A percentile compares a stretch with the other conserved stretches of the same genome.
These are phyloP conservation scores for Aphelenchoides fujianensis DNA, from an alignment of 1,140 invertebrate species.

Conservation along the genomic window DNA sequence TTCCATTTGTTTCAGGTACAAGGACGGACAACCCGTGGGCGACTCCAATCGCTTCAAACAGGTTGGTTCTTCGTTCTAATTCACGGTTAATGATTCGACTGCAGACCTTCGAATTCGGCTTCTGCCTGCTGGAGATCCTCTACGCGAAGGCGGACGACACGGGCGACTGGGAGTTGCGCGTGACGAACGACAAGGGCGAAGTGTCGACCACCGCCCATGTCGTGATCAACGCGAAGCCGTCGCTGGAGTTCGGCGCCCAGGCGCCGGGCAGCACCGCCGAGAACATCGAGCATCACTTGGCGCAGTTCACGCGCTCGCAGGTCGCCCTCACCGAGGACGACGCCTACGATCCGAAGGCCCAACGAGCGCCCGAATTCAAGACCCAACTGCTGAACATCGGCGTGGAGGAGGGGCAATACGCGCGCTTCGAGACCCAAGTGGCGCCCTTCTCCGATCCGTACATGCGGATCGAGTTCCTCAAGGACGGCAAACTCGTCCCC, in stretches of 20 bases:
- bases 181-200: slow-evolving; percentile 57
- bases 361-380: slow-evolving; percentile 57
- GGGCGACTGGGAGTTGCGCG: slow-evolving; percentile 58
- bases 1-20: slow-evolving; percentile 44
- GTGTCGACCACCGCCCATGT: slow-evolving; percentile 48
- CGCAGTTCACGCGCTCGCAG: slow-evolving; percentile 52
- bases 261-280: slow-evolving; percentile 47
- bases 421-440: slow-evolving; percentile 84
- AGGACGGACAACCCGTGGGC: slow-evolving; percentile 49
- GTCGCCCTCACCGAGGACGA: slow-evolving; percentile 52
- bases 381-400: slow-evolving; percentile 62
- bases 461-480: slow-evolving; percentile 94
- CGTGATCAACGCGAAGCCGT: slow-evolving; percentile 43
- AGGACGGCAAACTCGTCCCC: slow-evolving; percentile 86
- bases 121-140: slow-evolving; percentile 59
- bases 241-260: slow-evolving; percentile 53
- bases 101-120: slow-evolving; percentile 58
- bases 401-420: slow-evolving; percentile 83
- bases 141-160: slow-evolving; percentile 60
- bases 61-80: slow-evolving; percentile 46
- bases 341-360: slow-evolving; percentile 50
- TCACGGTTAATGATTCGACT: too few species aligned
- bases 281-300: slow-evolving; percentile 55
- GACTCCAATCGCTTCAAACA: slow-evolving; percentile 47
- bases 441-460: slow-evolving; percentile 91